Percentiles rank a stretch among this genome's conserved stretches.
Conservation (phyloP, 2,888 invertebrate species). For the Syrista parreyssii region DNA sequence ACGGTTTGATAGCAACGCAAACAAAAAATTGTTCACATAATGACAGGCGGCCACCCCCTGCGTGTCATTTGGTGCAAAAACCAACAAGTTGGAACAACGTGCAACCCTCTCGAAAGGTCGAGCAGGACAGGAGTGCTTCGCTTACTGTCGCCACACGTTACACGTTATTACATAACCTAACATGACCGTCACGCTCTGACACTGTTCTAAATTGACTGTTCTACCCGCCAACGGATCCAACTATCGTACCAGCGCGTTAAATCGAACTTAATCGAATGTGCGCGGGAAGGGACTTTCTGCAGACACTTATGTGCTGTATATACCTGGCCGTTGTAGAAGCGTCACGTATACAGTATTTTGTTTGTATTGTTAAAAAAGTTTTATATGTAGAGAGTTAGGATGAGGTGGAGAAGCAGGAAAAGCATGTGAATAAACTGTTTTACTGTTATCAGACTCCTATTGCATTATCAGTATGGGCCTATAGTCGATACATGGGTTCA, state of each 20-base stretch:
- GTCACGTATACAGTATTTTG: neutral
- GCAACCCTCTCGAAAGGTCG: conserved; percentile 8
- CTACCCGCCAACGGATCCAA: conserved; percentile 22
- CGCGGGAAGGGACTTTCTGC: neutral
- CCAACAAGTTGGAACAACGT: conserved; percentile 37
- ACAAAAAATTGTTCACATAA: conserved; percentile 39
- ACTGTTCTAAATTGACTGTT: conserved; percentile 55
- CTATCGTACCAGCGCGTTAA: neutral
- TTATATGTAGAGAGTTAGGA: no score
- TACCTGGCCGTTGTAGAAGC: neutral
- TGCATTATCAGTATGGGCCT: neutral
- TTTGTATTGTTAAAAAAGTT: neutral
- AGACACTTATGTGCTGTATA: neutral
- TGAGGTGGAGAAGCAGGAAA: no score
- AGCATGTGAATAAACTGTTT: neutral
- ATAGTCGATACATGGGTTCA: neutral
- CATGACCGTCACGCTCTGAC: conserved; percentile 52
- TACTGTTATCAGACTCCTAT: neutral
- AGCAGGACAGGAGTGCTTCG: conserved; percentile 4
- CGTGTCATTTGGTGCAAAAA: conserved; percentile 39
- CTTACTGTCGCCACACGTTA: conserved; percentile 10
- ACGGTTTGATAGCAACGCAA: conserved; percentile 58
- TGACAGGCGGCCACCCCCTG: conserved; percentile 31
- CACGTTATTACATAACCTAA: conserved; percentile 35
- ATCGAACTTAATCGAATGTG: neutral